Conservation (phyloP, 2,797 vertebrate genomes). For the Sebastes hubbsi region DNA sequence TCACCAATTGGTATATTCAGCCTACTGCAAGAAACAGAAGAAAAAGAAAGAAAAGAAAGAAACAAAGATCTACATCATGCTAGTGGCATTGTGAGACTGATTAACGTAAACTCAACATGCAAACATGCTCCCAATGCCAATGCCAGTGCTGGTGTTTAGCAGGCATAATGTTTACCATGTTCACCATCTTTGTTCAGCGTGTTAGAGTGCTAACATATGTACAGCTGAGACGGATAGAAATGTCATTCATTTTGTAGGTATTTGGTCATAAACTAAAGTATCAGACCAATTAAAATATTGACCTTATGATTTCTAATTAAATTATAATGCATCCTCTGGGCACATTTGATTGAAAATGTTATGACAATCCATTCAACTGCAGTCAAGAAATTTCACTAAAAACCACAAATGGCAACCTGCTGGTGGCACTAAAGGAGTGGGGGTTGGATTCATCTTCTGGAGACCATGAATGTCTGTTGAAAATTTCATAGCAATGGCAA, state of each 20-base stretch:
- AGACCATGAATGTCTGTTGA: neutral
- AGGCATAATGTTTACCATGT: too few relatives aligned
- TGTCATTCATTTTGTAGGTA: neutral
- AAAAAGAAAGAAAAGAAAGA: too few relatives aligned
- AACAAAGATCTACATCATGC: neutral
- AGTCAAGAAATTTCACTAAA: rapidly evolving
- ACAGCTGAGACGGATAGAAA: neutral
- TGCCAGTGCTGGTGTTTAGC: neutral
- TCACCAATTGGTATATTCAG: neutral
- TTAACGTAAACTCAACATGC: neutral
- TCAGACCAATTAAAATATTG: neutral
- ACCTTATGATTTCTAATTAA: neutral
- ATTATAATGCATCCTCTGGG: neutral
- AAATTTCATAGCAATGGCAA: too few relatives aligned
- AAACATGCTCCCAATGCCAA: neutral
- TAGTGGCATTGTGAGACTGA: neutral
- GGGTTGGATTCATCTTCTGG: too few relatives aligned
- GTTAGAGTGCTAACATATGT: too few relatives aligned
- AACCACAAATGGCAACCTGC: too few relatives aligned
- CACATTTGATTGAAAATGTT: neutral
- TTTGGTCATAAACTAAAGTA: too few relatives aligned
- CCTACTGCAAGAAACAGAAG: neutral
- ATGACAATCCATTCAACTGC: neutral
- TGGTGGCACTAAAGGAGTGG: too few relatives aligned
- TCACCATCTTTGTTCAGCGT: too few relatives aligned